A percentile compares a stretch with the other conserved stretches of the same genome.
phyloP scores from a whole-genome alignment of 37 sponge, comb jelly and placozoan genomes.

The Hormiphora californensis region DNA sequence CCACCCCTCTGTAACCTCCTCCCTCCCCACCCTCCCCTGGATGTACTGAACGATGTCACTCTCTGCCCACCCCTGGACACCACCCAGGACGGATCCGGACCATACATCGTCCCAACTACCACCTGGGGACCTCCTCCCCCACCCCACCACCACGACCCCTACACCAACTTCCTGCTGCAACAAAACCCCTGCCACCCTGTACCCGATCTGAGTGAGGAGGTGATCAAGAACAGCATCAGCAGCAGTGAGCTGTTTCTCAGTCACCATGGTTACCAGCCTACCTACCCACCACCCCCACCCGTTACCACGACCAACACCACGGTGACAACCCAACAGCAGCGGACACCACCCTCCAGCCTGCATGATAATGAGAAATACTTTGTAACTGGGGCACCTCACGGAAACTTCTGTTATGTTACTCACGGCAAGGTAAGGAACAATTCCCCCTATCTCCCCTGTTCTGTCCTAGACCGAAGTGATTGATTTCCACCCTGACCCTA shows the following conservation, averaged over 20 bases:
- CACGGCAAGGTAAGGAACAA: constrained; percentile 1
- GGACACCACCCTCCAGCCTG: too few relatives aligned
- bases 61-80: background rate
- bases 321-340: too few relatives aligned
- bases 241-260: background rate
- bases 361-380: too few relatives aligned
- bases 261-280: background rate
- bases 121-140: too few relatives aligned
- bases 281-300: too few relatives aligned
- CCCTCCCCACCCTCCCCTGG: too few relatives aligned
- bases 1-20: background rate
- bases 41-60: background rate
- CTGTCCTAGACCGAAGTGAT: background rate
- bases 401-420: background rate
- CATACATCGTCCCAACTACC: background rate
- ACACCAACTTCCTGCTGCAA: background rate
- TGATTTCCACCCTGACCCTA: background rate
- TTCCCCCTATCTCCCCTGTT: background rate
- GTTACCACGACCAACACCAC: too few relatives aligned
- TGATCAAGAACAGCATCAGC: background rate
- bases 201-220: background rate
- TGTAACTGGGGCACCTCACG: constrained; percentile 10
- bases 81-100: background rate
- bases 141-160: too few relatives aligned
- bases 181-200: background rate